Conservation (phyloP, 2,888 invertebrate species). For the Ophonus ardosiacus region DNA sequence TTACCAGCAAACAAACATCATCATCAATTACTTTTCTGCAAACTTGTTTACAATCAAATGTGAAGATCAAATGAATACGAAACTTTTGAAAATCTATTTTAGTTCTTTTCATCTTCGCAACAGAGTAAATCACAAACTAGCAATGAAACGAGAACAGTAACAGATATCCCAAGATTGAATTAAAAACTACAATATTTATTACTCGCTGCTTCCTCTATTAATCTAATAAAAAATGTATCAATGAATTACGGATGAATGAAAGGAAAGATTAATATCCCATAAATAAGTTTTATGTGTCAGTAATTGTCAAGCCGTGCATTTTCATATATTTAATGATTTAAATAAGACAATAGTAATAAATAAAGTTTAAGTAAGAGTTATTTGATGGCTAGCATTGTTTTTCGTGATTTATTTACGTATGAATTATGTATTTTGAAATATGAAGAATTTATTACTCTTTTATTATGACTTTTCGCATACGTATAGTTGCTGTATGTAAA, state of each 20-base stretch:
- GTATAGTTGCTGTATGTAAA: not conserved
- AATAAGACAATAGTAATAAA: not conserved
- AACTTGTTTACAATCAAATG: not conserved
- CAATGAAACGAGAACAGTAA: not conserved
- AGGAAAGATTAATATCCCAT: not conserved
- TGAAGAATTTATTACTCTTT: not conserved
- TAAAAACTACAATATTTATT: not conserved
- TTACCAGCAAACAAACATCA: not conserved
- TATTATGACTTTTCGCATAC: not conserved
- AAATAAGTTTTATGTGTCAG: not conserved
- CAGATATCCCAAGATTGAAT: not conserved
- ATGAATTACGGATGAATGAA: not conserved
- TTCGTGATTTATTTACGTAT: not conserved
- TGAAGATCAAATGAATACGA: not conserved
- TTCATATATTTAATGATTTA: not conserved
- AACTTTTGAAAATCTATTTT: constrained; percentile 5
- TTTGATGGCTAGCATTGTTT: not conserved
- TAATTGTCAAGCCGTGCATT: not conserved
- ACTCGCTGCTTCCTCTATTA: constrained; percentile 1
- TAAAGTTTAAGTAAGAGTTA: not conserved
- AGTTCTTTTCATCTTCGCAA: not conserved
- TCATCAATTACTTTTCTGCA: not conserved
- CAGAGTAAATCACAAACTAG: not conserved
- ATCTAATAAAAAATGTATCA: constrained; percentile 3
- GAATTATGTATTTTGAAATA: not conserved